Conservation (phyloP, 2,113 vertebrate species). For the Lynx canadensis region DNA sequence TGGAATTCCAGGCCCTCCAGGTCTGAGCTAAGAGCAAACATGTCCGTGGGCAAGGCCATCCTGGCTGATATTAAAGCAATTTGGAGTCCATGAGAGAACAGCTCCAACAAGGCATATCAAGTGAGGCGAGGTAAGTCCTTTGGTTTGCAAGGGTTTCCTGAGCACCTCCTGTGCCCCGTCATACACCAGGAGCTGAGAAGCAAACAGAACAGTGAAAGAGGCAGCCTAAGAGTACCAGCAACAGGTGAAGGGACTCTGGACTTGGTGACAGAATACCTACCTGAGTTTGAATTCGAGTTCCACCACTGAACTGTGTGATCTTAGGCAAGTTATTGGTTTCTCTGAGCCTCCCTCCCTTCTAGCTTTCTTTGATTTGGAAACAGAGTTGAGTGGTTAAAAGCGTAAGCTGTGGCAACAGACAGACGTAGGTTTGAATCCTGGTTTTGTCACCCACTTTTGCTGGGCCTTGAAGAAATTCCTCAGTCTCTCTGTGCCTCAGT, state of each 20-base stretch:
- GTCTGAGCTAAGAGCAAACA: background rate
- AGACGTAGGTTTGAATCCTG: background rate
- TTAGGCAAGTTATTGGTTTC: background rate
- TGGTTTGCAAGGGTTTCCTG: background rate
- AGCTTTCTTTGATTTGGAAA: background rate
- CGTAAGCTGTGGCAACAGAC: background rate
- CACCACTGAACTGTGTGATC: background rate
- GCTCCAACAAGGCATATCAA: background rate
- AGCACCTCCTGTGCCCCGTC: too few species aligned
- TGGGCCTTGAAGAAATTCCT: background rate
- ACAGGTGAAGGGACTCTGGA: background rate
- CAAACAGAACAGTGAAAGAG: background rate
- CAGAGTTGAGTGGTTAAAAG: background rate
- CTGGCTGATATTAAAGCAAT: background rate
- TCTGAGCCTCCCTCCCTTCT: background rate
- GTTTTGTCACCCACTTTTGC: background rate
- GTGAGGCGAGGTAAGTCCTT: background rate
- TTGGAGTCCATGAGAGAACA: background rate
- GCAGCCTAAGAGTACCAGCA: background rate
- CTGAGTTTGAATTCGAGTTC: background rate
- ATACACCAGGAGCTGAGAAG: background rate
- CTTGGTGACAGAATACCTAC: background rate
- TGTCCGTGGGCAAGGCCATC: background rate
- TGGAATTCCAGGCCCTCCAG: background rate
- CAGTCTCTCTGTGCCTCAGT: background rate